These are phyloP conservation scores for Drosophila borborema DNA, from an alignment of 2,888 invertebrate species.

Conservation along the genomic window DNA sequence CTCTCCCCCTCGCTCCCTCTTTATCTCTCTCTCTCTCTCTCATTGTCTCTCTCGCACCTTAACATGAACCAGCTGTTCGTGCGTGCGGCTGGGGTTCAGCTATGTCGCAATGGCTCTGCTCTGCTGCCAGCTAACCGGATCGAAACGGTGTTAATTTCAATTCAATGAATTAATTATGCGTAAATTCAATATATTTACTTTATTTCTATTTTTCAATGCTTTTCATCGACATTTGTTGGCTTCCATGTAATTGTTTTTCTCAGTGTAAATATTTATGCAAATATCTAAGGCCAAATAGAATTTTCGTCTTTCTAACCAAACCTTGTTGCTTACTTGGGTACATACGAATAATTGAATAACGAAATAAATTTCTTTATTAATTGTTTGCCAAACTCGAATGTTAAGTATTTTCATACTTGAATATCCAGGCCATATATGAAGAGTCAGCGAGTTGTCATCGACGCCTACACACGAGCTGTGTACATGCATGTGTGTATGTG, in stretches of 20 bases:
- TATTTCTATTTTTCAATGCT: not conserved
- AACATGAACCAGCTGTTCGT: conserved; percentile 49
- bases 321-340: conserved; percentile 11
- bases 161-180: conserved; percentile 4
- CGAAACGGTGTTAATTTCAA: conserved; percentile 5
- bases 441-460: conserved; percentile 35
- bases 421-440: conserved; percentile 61
- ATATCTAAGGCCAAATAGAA: conserved; percentile 24
- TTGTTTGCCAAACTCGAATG: conserved; percentile 57
- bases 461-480: conserved; percentile 51
- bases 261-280: conserved; percentile 6
- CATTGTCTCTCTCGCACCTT: conserved; percentile 4
- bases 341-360: conserved; percentile 56
- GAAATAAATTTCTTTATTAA: conserved; percentile 62
- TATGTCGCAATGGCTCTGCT: conserved; percentile 5
- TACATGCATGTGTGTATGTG: not conserved
- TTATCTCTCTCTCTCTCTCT: conserved; percentile 8
- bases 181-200: not conserved
- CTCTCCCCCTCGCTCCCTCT: conserved; percentile 1
- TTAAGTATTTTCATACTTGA: conserved; percentile 55
- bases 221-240: not conserved
- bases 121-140: conserved; percentile 7
- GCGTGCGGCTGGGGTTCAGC: conserved; percentile 38
- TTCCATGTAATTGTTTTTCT: not conserved
- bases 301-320: conserved; percentile 2